Evolutionary conservation across 2,888 invertebrate genomes (phyloP), one percentile per base, ranked within the genome.

Genomic region (Apotomis turbidana): DNA sequence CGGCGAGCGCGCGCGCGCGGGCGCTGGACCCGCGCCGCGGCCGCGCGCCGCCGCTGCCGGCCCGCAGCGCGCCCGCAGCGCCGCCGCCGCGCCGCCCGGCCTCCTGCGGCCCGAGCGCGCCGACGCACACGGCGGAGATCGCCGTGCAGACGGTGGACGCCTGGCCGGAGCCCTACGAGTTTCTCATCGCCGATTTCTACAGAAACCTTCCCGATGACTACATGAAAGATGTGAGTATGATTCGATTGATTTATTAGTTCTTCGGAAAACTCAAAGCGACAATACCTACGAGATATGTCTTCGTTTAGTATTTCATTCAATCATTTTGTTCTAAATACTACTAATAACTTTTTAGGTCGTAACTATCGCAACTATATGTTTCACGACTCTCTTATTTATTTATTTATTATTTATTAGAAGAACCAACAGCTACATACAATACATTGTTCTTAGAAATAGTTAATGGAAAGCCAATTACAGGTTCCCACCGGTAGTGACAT

Each of bases 101-200:
- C 51, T 71, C 74, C 55, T 60, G 59, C 64, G 69, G 64, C 15
- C 54, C 67, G 44, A 10, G 51, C 46, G 27, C 51, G 15, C 12
- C 12, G 13, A 0, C 68, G 15, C 58, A 41, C 72, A 9, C 15
- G 44, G 10, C 79, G 63, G 63, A 75, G 55, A 84, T 79, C 66
- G 87, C 85, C 73, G 85, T 82, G 81, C 97, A 97, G 87, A 97
- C 97, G 10, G 94, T 95, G 67, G 95, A 96, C 82, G 88, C 94
- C 77, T 95, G 96, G 94, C 95, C 96, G 64, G 94, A 94, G 85
- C 95, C 95, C 58, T 97, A 97, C 85, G 97, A 97, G 84, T 95
- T 96, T 84, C 89, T 97, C 68, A 94, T 97, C 76, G 92, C 96
- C n/a, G 96, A 95, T 76, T 94, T 96, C 77, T 94, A 95, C 80